A percentile compares a stretch with the other conserved stretches of the same genome.
Conservation (phyloP, 2,797 vertebrate genomes). For the Pterois miles region DNA sequence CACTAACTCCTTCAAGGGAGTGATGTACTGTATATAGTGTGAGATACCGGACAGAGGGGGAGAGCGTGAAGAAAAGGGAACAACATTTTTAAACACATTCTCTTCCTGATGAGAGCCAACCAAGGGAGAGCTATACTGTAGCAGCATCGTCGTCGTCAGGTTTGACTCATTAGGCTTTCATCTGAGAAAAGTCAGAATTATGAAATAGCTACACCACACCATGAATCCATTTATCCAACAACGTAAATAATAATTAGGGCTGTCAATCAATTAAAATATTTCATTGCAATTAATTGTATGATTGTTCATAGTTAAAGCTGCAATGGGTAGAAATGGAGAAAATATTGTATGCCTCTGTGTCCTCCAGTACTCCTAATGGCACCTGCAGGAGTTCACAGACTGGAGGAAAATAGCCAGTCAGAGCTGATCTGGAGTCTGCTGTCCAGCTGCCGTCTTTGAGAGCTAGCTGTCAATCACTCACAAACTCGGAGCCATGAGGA, state of each 20-base stretch:
- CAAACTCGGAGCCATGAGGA: too few species aligned
- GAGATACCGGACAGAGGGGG: neutral
- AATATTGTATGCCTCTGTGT: too few species aligned
- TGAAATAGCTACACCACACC: neutral
- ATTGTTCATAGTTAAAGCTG: too few species aligned
- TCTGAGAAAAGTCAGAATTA: neutral
- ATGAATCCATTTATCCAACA: neutral
- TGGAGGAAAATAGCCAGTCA: too few species aligned
- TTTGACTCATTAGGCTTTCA: neutral
- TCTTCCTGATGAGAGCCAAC: constrained; percentile 8
- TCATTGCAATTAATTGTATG: too few species aligned
- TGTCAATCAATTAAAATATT: too few species aligned
- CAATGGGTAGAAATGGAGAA: too few species aligned
- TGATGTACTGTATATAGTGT: neutral
- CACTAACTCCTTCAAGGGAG: neutral
- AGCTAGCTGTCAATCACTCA: too few species aligned
- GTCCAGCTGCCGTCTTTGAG: too few species aligned
- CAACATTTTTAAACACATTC: constrained; percentile 45
- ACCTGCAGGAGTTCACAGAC: too few species aligned
- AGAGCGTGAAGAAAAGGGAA: constrained; percentile 29
- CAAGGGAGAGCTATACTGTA: neutral
- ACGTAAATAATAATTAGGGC: neutral
- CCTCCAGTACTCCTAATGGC: too few species aligned
- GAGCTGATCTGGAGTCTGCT: too few species aligned
- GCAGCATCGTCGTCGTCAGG: neutral